Conservation (phyloP, 1,140 invertebrate genomes). For the Drosophila oshimai region DNA sequence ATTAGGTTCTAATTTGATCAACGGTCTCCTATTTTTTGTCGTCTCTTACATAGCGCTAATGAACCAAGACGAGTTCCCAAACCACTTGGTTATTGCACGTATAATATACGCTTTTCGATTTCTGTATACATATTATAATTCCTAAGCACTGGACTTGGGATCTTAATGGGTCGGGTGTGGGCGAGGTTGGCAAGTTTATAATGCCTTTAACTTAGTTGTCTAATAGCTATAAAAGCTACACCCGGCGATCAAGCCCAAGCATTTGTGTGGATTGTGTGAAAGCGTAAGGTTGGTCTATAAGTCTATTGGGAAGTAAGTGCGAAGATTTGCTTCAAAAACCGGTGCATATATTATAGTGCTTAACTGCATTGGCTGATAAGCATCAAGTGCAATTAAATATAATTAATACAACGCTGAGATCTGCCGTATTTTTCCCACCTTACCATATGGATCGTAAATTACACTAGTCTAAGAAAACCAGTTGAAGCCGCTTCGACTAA, state of each 20-base stretch:
- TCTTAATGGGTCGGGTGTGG: slow-evolving; percentile 10
- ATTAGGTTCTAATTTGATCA: slow-evolving; percentile 2
- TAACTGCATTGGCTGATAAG: not conserved
- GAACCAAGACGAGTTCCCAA: slow-evolving; percentile 28
- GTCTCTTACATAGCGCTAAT: slow-evolving; percentile 29
- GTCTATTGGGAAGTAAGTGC: not conserved
- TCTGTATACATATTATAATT: slow-evolving; percentile 47
- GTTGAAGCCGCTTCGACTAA: not conserved
- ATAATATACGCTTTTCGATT: slow-evolving; percentile 12
- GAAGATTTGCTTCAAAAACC: not conserved
- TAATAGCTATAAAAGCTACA: slow-evolving; percentile 21
- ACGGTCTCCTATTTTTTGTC: not conserved
- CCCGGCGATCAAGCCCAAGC: slow-evolving; percentile 10
- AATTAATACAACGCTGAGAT: slow-evolving; percentile 7
- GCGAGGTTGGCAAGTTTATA: slow-evolving; percentile 32
- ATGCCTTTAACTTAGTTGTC: not conserved
- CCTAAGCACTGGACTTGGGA: slow-evolving; percentile 21
- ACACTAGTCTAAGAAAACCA: slow-evolving; percentile 13
- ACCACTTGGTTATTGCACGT: slow-evolving; percentile 11
- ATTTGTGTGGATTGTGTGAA: slow-evolving; percentile 16
- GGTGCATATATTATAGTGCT: not conserved
- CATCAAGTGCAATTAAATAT: not conserved
- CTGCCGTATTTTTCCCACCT: too few relatives aligned
- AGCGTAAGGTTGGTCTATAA: slow-evolving; percentile 37
- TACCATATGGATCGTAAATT: too few relatives aligned